Evolutionary conservation across 2,797 vertebrate species (phyloP).

Genomic region (Centropyge bicolor): DNA sequence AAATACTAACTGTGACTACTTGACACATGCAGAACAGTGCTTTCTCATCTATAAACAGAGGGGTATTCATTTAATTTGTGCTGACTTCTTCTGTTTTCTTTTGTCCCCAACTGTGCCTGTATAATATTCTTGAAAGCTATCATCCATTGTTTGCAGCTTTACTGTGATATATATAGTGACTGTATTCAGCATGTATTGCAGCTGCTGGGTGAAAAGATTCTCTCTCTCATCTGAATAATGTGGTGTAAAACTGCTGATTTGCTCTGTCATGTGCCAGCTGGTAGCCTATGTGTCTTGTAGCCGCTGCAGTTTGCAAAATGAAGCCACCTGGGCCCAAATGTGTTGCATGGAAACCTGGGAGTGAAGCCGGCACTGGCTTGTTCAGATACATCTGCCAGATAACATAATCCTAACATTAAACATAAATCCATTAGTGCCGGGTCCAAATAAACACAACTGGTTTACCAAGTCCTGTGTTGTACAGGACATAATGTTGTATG

Average conservation of each 20-base stretch:
- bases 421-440: conserved; percentile 48
- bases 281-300: conserved; percentile 23
- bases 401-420: conserved; percentile 52
- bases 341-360: conserved; percentile 61
- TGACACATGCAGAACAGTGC: neutral
- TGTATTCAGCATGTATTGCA: conserved; percentile 25
- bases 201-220: conserved; percentile 30
- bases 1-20: neutral
- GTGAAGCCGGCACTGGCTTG: neutral
- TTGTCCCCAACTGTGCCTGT: neutral
- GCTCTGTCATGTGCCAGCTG: conserved; percentile 28
- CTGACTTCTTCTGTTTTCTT: neutral
- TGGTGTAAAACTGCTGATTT: conserved; percentile 56
- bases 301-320: conserved; percentile 45
- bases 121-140: neutral
- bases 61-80: neutral
- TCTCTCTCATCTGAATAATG: conserved; percentile 27
- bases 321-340: conserved; percentile 45
- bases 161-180: conserved; percentile 12
- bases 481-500: neutral
- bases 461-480: conserved; percentile 22
- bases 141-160: conserved; percentile 2
- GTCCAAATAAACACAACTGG: conserved; percentile 48
- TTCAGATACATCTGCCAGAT: conserved; percentile 44
- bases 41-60: neutral